These are phyloP conservation scores for Limnephilus marmoratus DNA, from an alignment of 2,888 invertebrate genomes.

Conservation along the genomic window DNA sequence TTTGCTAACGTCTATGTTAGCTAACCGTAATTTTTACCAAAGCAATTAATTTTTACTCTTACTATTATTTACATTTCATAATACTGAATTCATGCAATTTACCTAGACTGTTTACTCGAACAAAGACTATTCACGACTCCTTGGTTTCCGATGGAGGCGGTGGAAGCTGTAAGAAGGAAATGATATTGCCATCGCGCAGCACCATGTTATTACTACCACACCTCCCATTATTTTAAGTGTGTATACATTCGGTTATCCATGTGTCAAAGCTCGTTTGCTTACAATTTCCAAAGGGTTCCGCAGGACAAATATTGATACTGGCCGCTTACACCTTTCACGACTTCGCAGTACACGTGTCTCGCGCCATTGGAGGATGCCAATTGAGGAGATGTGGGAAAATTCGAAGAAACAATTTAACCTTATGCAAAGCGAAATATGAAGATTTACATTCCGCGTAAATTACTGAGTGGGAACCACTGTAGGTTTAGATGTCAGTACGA, in stretches of 20 bases:
- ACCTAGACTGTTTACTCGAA: background rate
- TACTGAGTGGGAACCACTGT: background rate
- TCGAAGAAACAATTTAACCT: background rate
- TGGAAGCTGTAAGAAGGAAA: background rate
- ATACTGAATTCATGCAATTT: background rate
- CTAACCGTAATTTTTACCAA: too few species aligned
- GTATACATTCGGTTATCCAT: background rate
- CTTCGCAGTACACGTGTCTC: background rate
- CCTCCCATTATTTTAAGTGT: background rate
- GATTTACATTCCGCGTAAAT: background rate
- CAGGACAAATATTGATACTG: background rate
- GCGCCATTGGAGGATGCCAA: background rate
- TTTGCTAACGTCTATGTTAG: background rate
- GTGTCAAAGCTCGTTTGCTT: background rate
- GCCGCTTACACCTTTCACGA: background rate
- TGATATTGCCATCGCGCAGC: background rate
- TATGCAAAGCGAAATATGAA: background rate
- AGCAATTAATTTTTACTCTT: background rate
- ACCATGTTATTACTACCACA: background rate
- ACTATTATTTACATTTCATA: background rate
- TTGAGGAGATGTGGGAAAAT: background rate
- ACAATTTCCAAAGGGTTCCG: background rate
- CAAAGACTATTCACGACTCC: background rate
- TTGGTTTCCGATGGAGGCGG: background rate
- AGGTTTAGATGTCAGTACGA: too few species aligned